phyloP scores from a whole-genome alignment of 2,113 vertebrate genomes.

The Anser brachyrhynchus region DNA sequence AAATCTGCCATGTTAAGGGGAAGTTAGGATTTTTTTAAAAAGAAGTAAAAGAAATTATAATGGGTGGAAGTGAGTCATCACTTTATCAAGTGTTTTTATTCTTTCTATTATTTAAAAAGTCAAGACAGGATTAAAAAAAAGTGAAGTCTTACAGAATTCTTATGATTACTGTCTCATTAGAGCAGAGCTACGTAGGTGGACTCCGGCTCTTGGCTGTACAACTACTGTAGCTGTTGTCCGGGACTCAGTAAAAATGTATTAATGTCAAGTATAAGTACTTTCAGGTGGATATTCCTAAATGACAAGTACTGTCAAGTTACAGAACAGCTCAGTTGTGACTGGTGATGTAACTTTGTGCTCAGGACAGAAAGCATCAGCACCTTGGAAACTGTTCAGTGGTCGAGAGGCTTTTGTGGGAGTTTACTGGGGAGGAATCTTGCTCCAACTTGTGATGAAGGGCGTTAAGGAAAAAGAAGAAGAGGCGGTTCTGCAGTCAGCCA shows the following conservation, averaged over 20 bases:
- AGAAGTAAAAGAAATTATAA: not conserved
- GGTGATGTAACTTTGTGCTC: not conserved
- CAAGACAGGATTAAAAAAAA: not conserved
- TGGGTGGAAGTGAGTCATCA: not conserved
- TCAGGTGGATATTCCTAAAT: not conserved
- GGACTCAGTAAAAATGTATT: not conserved
- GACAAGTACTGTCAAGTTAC: not conserved
- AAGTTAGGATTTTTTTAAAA: not conserved
- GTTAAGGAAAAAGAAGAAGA: not conserved
- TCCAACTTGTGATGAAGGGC: not conserved
- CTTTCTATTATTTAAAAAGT: not conserved
- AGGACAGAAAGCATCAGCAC: not conserved
- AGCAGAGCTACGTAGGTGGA: not conserved
- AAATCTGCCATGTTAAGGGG: not conserved
- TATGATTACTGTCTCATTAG: not conserved
- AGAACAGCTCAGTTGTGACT: not conserved
- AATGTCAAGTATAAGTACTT: not conserved
- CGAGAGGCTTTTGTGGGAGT: not conserved
- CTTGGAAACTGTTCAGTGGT: rapidly evolving
- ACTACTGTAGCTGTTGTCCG: not conserved
- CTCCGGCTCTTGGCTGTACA: not conserved
- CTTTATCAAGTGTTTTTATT: not conserved
- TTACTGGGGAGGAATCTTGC: not conserved
- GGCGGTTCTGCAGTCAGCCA: not conserved
- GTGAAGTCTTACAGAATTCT: not conserved